A percentile compares a stretch with the other conserved stretches of the same genome.
Evolutionary conservation across 2,113 vertebrate species (phyloP).

Genomic region (Buteo buteo): DNA sequence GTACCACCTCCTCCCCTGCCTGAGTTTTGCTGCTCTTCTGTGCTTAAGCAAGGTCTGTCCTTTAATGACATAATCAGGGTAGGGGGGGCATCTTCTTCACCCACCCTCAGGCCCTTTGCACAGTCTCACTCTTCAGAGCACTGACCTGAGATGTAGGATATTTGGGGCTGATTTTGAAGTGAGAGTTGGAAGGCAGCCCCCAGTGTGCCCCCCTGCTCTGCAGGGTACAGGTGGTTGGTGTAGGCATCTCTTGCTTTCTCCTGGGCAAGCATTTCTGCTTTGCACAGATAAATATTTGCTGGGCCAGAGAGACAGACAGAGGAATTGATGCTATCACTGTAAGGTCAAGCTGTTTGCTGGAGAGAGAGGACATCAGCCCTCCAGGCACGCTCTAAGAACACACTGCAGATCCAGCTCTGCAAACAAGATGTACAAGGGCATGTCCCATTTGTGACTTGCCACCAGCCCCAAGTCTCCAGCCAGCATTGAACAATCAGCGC

Average conservation of each 20-base stretch:
- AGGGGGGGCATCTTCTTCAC: not conserved
- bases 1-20: not conserved
- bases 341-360: not conserved
- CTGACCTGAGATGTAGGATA: not conserved
- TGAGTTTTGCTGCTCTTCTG: not conserved
- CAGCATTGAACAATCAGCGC: not conserved
- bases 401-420: not conserved
- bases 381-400: not conserved
- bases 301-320: not conserved
- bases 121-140: not conserved
- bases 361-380: not conserved
- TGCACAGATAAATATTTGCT: not conserved
- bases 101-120: not conserved
- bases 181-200: not conserved
- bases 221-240: not conserved
- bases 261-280: not conserved
- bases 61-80: not conserved
- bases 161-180: not conserved
- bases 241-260: not conserved
- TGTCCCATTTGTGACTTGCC: not conserved
- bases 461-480: not conserved
- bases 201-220: not conserved
- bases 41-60: not conserved
- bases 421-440: not conserved
- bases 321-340: not conserved